Base-by-base conservation (phyloP, 2,888 invertebrate species). In the Drosophila infuscata region DNA sequence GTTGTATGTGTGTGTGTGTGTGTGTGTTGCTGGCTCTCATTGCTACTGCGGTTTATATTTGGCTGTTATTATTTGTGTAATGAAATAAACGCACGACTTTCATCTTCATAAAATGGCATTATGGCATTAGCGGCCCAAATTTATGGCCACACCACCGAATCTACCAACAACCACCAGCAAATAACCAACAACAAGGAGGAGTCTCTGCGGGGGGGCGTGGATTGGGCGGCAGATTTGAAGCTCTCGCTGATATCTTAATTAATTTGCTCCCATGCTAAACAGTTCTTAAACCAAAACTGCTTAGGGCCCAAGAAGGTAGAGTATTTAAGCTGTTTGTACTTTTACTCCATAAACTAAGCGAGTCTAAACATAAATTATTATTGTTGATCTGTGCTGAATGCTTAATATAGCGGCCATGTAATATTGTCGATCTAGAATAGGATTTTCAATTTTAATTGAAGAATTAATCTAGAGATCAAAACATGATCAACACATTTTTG, bases 71-170 rank as follows among this genome's bases (percentile, higher is more conserved):
- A 89, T 87, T 87, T 90, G 89, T 89, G 83, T 88, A 88, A 90
- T 90, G 89, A 88, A 90, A 90, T 87, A 88, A 88, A 88, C 90
- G 89, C 90, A 84, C 89, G 90, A 90, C 87, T 88, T 90, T 88
- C 87, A 88, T 88, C 87, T 88, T 89, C 89, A 88, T 88, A 88
- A 88, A 88, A 84, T 78, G 91, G 91, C 74, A 90, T 87, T 87
- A 87, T 89, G 78, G 90, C 84, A 90, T 88, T 90, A 88, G 82
- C 84, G 73, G 65, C 74, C 65, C 71, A 81, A 89, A 88, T 88
- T 88, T 88, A 90, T 88, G 79, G 69, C 58, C 63, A 58, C 73
- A 71, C 61, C 63, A 72, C 41, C 77, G 33, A 49, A 41, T 41
- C n/a, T 30, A 35, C 66, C 61, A 60, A 54, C 41, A 38, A 38